These are phyloP conservation scores for Sinopyrophorus schimmeli DNA, from an alignment of 2,888 invertebrate species.

Conservation along the genomic window DNA sequence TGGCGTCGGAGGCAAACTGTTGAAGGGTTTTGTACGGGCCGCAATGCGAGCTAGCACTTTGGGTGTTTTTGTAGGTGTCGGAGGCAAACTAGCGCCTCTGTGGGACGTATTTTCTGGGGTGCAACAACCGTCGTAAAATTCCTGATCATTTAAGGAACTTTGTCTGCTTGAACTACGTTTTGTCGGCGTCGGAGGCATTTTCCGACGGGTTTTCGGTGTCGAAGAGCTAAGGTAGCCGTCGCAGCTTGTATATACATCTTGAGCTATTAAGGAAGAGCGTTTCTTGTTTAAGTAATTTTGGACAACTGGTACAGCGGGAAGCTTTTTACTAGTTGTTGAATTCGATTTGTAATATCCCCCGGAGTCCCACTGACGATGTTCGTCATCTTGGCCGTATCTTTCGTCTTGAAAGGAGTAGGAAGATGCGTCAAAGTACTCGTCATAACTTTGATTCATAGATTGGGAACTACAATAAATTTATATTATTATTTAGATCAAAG, in stretches of 20 bases:
- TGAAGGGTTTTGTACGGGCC: conserved; percentile 37
- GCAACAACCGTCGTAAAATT: conserved; percentile 43
- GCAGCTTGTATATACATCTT: conserved; percentile 42
- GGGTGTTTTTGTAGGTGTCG: conserved; percentile 53
- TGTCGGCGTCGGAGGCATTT: conserved; percentile 54
- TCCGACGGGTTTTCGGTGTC: conserved; percentile 50
- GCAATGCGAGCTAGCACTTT: conserved; percentile 44
- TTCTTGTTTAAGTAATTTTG: conserved; percentile 63
- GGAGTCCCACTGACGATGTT: conserved; percentile 74
- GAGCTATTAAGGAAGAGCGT: conserved; percentile 45
- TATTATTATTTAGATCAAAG: no score
- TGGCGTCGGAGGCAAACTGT: conserved; percentile 60
- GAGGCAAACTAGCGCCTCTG: conserved; percentile 55
- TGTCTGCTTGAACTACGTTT: conserved; percentile 50
- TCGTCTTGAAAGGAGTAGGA: conserved; percentile 67
- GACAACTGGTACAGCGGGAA: conserved; percentile 54
- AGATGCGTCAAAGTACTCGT: conserved; percentile 68
- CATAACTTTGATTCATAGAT: conserved; percentile 59
- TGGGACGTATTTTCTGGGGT: conserved; percentile 49
- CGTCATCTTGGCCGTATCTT: conserved; percentile 65
- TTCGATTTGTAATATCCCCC: conserved; percentile 59
- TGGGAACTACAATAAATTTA: conserved; percentile 56
- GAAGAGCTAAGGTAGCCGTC: conserved; percentile 50
- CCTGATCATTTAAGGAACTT: conserved; percentile 49
- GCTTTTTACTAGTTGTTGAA: conserved; percentile 47